A percentile compares a stretch with the other conserved stretches of the same genome.
Evolutionary conservation across 2,113 vertebrate genomes (phyloP).

Genomic region (Macaca mulatta): DNA sequence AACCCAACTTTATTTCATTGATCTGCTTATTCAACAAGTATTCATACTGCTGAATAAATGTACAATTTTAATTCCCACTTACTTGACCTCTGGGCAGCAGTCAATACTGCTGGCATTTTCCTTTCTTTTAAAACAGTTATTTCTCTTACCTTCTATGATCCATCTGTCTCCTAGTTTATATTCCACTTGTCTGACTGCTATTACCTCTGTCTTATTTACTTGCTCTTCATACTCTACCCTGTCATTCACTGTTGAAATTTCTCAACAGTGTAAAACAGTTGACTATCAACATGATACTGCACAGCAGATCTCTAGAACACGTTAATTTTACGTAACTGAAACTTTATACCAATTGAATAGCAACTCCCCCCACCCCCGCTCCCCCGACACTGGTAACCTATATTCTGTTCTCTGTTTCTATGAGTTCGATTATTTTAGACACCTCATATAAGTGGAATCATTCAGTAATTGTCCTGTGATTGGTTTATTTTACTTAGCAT

Average conservation of each 20-base stretch:
- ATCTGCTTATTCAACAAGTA: neutral
- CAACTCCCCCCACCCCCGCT: neutral
- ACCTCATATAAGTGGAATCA: neutral
- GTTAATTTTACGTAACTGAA: neutral
- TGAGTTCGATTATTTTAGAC: neutral
- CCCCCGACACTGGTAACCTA: fast-evolving
- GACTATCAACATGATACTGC: neutral
- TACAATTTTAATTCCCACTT: neutral
- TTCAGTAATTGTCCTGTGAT: neutral
- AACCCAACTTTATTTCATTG: neutral
- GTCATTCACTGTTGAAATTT: neutral
- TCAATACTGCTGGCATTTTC: neutral
- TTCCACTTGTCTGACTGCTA: neutral
- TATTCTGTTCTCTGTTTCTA: neutral
- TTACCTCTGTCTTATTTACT: neutral
- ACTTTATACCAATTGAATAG: neutral
- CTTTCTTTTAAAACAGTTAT: neutral
- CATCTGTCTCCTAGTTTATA: neutral
- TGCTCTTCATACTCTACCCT: neutral
- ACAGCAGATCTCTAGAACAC: neutral
- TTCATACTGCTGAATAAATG: neutral
- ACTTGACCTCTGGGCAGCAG: neutral
- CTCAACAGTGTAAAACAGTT: neutral
- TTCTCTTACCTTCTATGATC: neutral
- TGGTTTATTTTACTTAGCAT: neutral